Conservation (phyloP, 2,797 vertebrate species). For the Eutrigla gurnardus region DNA sequence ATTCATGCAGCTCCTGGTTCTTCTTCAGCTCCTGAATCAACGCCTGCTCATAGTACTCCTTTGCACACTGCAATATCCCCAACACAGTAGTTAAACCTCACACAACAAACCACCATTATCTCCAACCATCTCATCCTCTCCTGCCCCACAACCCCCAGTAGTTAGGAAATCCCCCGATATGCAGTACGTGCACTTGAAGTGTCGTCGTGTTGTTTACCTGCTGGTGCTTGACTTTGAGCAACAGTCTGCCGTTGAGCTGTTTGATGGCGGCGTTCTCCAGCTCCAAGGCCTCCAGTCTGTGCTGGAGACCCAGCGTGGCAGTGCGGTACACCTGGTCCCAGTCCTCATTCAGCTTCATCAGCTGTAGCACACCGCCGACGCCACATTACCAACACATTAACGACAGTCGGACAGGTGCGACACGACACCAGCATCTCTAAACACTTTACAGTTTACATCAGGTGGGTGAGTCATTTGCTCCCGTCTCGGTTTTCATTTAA, state of each 20-base stretch:
- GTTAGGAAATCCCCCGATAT: slow-evolving; percentile 2
- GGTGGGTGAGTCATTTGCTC: not conserved
- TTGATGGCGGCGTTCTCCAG: slow-evolving; percentile 79
- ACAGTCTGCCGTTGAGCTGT: slow-evolving; percentile 81
- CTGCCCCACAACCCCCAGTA: not conserved
- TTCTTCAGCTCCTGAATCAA: slow-evolving; percentile 87
- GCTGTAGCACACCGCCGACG: slow-evolving; percentile 70
- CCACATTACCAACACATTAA: slow-evolving; percentile 19
- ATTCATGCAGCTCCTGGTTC: slow-evolving; percentile 85
- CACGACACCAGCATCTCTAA: not conserved
- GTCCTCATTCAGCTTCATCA: slow-evolving; percentile 89
- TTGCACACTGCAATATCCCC: slow-evolving; percentile 67
- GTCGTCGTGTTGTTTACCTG: slow-evolving; percentile 75
- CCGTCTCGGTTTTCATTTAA: not conserved
- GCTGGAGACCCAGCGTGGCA: slow-evolving; percentile 81
- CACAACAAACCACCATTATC: slow-evolving; percentile 6
- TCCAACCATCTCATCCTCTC: not conserved
- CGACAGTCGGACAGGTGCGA: slow-evolving; percentile 19
- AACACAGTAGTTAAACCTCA: slow-evolving; percentile 18
- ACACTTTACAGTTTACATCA: slow-evolving; percentile 15
- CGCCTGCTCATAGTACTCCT: slow-evolving; percentile 84
- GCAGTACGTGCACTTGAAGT: not conserved
- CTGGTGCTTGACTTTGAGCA: slow-evolving; percentile 85
- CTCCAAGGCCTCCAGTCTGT: slow-evolving; percentile 76
- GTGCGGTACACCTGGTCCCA: slow-evolving; percentile 88